A percentile compares a stretch with the other conserved stretches of the same genome.
Evolutionary conservation across 2,888 invertebrate genomes (phyloP).

Genomic region (Hetaerina titia): DNA sequence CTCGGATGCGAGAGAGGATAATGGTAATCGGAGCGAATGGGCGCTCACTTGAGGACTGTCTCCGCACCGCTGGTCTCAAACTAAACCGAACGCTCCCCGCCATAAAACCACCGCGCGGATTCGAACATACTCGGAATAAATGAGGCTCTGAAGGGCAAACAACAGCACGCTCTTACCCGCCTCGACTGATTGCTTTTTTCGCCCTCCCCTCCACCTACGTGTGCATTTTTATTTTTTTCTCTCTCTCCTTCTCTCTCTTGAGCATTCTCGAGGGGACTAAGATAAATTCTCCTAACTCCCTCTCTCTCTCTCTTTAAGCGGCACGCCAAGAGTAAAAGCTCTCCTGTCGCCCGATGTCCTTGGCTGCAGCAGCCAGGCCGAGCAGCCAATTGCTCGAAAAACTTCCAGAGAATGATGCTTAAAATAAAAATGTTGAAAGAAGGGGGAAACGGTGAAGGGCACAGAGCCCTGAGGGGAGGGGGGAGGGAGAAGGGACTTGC

Average conservation of each 20-base stretch:
- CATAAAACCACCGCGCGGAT: no score
- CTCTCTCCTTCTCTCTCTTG: neutral
- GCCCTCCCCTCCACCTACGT: neutral
- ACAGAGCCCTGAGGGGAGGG: neutral
- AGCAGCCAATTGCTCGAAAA: slow-evolving; percentile 40
- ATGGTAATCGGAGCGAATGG: neutral
- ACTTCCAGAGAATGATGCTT: neutral
- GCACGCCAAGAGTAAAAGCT: neutral
- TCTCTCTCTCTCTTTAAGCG: neutral
- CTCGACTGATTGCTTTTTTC: neutral
- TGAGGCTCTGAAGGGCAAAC: neutral
- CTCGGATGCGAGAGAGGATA: neutral
- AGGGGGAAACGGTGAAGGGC: neutral
- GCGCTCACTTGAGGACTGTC: neutral
- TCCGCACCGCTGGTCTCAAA: neutral
- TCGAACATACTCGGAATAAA: neutral
- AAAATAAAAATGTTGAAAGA: neutral
- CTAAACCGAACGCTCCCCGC: neutral
- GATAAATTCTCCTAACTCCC: slow-evolving; percentile 6
- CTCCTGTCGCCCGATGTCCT: neutral
- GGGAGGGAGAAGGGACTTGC: neutral
- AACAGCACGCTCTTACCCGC: neutral
- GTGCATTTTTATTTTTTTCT: neutral
- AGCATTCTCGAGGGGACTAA: neutral
- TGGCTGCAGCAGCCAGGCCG: neutral